phyloP scores from a whole-genome alignment of 2,113 vertebrate genomes.

The Leucosticte australis region DNA sequence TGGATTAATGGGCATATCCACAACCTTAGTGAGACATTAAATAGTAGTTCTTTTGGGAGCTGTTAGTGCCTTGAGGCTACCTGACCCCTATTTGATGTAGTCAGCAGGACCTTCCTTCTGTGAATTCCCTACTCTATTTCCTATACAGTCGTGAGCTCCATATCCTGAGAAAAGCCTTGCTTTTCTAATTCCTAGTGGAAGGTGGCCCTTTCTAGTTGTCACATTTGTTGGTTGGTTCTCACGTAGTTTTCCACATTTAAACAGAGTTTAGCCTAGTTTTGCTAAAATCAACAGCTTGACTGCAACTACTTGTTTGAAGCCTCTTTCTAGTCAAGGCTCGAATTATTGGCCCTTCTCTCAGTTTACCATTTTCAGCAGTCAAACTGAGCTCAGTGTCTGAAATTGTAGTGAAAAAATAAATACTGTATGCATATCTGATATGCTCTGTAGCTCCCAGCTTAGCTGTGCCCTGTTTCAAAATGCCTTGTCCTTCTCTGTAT shows the following conservation, averaged over 20 bases:
- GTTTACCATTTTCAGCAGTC: not conserved
- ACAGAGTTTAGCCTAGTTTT: not conserved
- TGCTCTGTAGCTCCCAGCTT: not conserved
- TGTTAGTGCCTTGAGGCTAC: not conserved
- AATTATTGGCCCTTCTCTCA: not conserved
- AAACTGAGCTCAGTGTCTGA: not conserved
- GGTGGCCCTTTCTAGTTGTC: not conserved
- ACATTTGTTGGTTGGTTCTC: not conserved
- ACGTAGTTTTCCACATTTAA: not conserved
- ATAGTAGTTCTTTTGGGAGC: not conserved
- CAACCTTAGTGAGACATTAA: not conserved
- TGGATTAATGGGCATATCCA: not conserved
- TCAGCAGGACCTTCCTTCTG: not conserved
- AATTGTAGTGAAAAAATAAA: not conserved
- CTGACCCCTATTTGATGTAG: not conserved
- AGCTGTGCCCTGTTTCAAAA: not conserved
- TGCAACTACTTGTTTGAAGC: not conserved
- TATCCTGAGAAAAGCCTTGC: not conserved
- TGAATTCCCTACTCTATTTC: not conserved
- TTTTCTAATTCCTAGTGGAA: not conserved
- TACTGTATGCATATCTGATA: not conserved
- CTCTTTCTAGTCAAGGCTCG: not conserved
- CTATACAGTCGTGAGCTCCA: not conserved
- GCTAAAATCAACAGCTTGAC: not conserved
- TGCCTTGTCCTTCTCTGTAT: not conserved